Conservation (phyloP, 2,888 invertebrate genomes). For the Pyrochroa serraticornis region DNA sequence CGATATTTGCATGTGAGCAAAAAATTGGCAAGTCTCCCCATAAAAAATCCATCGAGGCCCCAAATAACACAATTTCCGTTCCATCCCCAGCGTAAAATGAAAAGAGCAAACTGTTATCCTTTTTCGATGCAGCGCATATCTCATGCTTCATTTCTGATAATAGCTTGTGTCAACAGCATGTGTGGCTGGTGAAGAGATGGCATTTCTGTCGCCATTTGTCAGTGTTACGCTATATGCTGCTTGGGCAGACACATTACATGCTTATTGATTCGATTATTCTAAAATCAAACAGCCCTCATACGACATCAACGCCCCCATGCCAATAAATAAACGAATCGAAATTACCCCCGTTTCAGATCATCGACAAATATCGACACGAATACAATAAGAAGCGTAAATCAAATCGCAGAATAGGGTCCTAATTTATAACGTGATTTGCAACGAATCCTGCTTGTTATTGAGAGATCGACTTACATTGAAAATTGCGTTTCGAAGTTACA, state of each 20-base stretch:
- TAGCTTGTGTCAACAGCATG: constrained; percentile 28
- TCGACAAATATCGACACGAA: background rate
- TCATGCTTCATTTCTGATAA: constrained; percentile 28
- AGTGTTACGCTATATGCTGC: constrained; percentile 24
- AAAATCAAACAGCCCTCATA: constrained; percentile 27
- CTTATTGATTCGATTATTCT: constrained; percentile 31
- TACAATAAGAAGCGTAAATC: no score
- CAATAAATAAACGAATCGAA: constrained; percentile 29
- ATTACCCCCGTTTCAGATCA: constrained; percentile 16
- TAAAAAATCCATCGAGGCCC: constrained; percentile 6
- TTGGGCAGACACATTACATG: constrained; percentile 26
- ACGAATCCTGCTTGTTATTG: no score
- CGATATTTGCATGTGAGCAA: no score
- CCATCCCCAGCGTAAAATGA: constrained; percentile 15
- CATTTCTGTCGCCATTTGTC: constrained; percentile 24
- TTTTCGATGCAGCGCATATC: constrained; percentile 24
- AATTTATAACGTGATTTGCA: no score
- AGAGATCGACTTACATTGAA: no score
- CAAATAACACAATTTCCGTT: constrained; percentile 23
- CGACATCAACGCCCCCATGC: constrained; percentile 7
- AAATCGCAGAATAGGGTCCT: no score
- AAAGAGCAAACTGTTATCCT: constrained; percentile 19
- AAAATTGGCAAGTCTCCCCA: constrained; percentile 3
- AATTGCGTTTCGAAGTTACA: no score
- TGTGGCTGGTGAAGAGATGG: constrained; percentile 21